These are phyloP conservation scores for Ibycter americanus DNA, from an alignment of 2,797 vertebrate genomes.

Conservation along the genomic window DNA sequence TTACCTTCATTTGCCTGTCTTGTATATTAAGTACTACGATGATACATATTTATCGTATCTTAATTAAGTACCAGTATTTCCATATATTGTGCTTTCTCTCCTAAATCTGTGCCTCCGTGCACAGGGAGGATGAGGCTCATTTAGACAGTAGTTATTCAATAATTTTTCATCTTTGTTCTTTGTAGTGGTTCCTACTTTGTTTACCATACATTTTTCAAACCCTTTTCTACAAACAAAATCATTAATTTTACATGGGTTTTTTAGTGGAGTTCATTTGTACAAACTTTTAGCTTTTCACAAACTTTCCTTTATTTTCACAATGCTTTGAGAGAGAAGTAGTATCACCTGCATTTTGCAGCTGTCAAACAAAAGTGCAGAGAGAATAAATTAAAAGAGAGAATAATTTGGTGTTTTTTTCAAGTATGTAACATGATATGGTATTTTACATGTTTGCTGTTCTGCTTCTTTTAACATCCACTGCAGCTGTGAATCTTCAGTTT, in stretches of 20 bases:
- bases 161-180: background rate
- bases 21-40: background rate
- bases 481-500: constrained; percentile 5
- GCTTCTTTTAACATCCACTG: background rate
- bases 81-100: background rate
- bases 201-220: background rate
- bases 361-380: background rate
- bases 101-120: background rate
- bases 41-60: background rate
- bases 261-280: background rate
- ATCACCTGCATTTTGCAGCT: background rate
- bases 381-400: background rate
- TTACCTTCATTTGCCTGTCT: background rate
- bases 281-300: background rate
- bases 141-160: background rate
- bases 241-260: background rate
- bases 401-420: background rate
- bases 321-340: background rate
- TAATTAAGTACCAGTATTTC: background rate
- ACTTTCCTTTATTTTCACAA: background rate
- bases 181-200: background rate
- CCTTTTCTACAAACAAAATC: background rate
- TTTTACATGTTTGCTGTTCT: background rate
- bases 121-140: background rate
- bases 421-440: background rate